Evolutionary conservation across 2,888 invertebrate genomes (phyloP).

Genomic region (Rotaria sp.): DNA sequence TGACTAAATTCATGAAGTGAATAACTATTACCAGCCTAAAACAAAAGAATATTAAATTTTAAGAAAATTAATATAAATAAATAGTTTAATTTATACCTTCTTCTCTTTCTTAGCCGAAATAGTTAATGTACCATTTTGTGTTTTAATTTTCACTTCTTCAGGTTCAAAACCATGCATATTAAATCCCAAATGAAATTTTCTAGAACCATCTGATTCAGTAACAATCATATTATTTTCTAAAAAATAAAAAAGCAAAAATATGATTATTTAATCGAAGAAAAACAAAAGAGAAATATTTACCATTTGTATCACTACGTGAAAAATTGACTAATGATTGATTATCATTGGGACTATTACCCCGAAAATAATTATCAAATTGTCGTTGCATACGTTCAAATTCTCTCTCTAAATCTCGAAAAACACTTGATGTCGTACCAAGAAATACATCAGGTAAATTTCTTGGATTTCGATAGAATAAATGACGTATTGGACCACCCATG

Average conservation of each 20-base stretch:
- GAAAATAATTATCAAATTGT: constrained; percentile 28
- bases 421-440: constrained; percentile 34
- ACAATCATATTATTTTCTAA: constrained; percentile 8
- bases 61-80: neutral
- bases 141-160: constrained; percentile 95
- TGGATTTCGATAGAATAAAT: neutral
- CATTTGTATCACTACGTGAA: neutral
- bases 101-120: constrained; percentile 97
- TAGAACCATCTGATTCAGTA: constrained; percentile 68
- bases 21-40: constrained; percentile 75
- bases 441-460: constrained; percentile 30
- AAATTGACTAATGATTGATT: neutral
- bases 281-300: neutral
- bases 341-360: neutral
- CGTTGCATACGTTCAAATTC: constrained; percentile 37
- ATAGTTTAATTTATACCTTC: constrained; percentile 58
- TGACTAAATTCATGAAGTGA: constrained; percentile 96
- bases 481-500: neutral
- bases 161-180: constrained; percentile 89
- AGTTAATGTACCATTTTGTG: constrained; percentile 83
- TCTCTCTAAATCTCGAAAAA: constrained; percentile 35
- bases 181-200: constrained; percentile 78
- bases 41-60: neutral
- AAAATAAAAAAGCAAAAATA: neutral
- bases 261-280: neutral